A percentile compares a stretch with the other conserved stretches of the same genome.
Conservation (phyloP, 2,797 vertebrate genomes). For the Momotus momota region DNA sequence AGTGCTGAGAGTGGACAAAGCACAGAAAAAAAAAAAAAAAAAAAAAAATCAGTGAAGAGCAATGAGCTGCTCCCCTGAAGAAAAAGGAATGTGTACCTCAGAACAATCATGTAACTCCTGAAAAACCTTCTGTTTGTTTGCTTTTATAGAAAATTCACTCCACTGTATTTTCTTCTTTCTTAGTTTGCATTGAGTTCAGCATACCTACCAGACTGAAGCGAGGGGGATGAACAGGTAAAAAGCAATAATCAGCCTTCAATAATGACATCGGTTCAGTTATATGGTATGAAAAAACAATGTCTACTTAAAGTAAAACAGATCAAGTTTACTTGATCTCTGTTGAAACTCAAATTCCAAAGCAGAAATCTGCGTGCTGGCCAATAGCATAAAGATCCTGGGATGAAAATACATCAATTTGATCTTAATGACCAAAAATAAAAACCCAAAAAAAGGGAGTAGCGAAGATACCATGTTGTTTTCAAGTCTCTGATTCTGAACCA, state of each 20-base stretch:
- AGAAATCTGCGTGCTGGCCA: neutral
- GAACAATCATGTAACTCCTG: neutral
- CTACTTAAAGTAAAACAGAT: neutral
- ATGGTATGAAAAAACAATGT: neutral
- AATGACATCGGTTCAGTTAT: neutral
- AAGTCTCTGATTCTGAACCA: neutral
- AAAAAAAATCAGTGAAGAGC: neutral
- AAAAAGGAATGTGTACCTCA: neutral
- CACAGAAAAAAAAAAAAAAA: neutral
- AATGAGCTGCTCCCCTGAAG: neutral
- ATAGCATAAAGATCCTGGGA: neutral
- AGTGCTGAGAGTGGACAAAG: neutral
- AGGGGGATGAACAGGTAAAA: neutral
- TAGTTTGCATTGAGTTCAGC: neutral
- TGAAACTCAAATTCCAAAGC: neutral
- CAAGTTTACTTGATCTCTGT: neutral
- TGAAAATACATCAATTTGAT: neutral
- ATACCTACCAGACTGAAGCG: neutral
- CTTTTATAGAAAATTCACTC: neutral
- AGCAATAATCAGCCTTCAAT: neutral
- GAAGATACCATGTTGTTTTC: neutral
- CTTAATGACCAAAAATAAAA: neutral
- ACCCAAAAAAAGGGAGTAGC: fast-evolving
- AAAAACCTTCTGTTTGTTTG: neutral
- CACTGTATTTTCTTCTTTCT: neutral